Conservation (phyloP, 1,140 invertebrate genomes). For the Bicyclus anynana region DNA sequence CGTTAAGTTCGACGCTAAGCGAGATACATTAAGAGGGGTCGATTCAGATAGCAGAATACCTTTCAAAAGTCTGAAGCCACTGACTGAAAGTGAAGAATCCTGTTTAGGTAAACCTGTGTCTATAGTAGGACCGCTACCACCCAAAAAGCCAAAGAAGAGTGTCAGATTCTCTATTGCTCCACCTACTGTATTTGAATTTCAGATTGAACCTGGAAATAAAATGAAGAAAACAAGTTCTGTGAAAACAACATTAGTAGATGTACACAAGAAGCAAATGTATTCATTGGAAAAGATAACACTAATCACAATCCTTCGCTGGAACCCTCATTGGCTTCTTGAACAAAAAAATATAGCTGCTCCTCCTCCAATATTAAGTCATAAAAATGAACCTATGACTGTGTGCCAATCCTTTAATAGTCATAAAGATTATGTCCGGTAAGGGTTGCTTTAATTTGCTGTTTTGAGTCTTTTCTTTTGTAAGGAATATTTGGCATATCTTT, state of each 20-base stretch:
- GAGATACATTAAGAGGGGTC: background rate
- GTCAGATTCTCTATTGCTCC: constrained; percentile 46
- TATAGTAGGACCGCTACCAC: constrained; percentile 41
- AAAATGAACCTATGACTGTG: constrained; percentile 44
- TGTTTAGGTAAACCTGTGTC: constrained; percentile 21
- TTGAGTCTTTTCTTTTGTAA: background rate
- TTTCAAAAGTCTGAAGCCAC: constrained; percentile 35
- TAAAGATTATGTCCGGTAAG: constrained; percentile 62
- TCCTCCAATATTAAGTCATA: constrained; percentile 59
- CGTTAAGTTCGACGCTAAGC: background rate
- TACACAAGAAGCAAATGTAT: constrained; percentile 39
- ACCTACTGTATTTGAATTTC: constrained; percentile 41
- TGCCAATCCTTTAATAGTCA: constrained; percentile 53
- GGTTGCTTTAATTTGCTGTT: constrained; percentile 9
- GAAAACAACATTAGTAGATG: constrained; percentile 45
- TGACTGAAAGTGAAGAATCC: constrained; percentile 34
- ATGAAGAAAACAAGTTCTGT: constrained; percentile 55
- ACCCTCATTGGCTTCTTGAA: constrained; percentile 61
- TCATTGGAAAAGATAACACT: constrained; percentile 57
- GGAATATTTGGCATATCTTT: no score
- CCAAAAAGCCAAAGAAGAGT: constrained; percentile 36
- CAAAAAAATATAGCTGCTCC: constrained; percentile 48
- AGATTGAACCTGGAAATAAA: constrained; percentile 61
- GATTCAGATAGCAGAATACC: background rate
- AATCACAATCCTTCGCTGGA: constrained; percentile 63